A percentile compares a stretch with the other conserved stretches of the same genome.
phyloP scores from a whole-genome alignment of 2,113 vertebrate genomes.

The Sinocyclocheilus anshuiensis region DNA sequence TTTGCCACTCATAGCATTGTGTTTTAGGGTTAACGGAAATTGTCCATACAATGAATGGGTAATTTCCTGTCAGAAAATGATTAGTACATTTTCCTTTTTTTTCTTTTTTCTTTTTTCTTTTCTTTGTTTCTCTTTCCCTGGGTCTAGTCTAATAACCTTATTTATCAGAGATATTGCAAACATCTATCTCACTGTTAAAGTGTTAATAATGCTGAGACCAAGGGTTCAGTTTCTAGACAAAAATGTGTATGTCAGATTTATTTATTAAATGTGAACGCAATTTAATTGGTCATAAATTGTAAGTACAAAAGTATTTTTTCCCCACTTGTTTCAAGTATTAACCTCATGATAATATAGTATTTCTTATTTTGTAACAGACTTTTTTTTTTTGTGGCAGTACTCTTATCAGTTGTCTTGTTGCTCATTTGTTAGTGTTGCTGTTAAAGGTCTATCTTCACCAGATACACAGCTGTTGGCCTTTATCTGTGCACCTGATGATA shows the following conservation, averaged over 20 bases:
- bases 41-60: not conserved
- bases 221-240: not conserved
- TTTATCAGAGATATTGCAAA: not conserved
- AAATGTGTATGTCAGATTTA: not conserved
- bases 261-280: no score
- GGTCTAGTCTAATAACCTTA: not conserved
- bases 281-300: not conserved
- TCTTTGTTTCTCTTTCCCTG: no score
- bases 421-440: conserved; percentile 17
- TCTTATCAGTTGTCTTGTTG: conserved; percentile 32
- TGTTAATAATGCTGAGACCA: not conserved
- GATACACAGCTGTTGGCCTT: conserved; percentile 32
- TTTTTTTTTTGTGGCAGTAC: not conserved
- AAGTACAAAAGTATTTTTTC: not conserved
- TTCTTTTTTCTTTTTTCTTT: no score
- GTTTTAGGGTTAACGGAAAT: no score
- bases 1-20: no score
- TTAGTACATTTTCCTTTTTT: no score
- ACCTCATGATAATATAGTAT: not conserved
- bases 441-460: not conserved
- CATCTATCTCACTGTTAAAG: not conserved
- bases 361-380: not conserved
- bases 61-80: not conserved
- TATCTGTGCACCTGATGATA: conserved; percentile 52
- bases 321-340: not conserved